phyloP scores from a whole-genome alignment of 2,888 invertebrate species.

The Pardosa pseudoannulata region DNA sequence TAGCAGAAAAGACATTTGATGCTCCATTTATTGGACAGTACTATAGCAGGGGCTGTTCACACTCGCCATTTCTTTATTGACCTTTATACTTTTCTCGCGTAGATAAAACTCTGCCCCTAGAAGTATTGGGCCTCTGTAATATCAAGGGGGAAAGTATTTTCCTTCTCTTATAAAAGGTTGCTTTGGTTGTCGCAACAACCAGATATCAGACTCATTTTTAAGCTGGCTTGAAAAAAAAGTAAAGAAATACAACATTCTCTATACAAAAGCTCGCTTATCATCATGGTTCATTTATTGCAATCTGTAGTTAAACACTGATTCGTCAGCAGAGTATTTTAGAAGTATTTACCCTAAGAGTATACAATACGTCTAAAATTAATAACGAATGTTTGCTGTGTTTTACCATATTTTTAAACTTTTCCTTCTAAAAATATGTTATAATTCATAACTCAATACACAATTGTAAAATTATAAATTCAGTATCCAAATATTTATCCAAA shows the following conservation, averaged over 20 bases:
- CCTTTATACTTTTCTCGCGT: slow-evolving; percentile 62
- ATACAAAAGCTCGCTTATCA: slow-evolving; percentile 29
- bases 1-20: slow-evolving; percentile 70
- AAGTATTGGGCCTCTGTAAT: slow-evolving; percentile 54
- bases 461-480: too few species aligned
- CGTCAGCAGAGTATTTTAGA: too few species aligned
- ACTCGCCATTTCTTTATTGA: slow-evolving; percentile 40
- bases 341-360: too few species aligned
- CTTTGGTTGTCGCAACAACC: slow-evolving; percentile 40
- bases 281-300: too few species aligned
- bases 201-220: slow-evolving; percentile 50
- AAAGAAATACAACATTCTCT: slow-evolving; percentile 42
- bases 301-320: too few species aligned
- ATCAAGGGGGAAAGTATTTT: slow-evolving; percentile 63
- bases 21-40: slow-evolving; percentile 61
- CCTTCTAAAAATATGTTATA: too few species aligned
- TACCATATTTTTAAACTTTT: too few species aligned
- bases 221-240: slow-evolving; percentile 30
- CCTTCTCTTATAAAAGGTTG: slow-evolving; percentile 46
- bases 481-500: too few species aligned
- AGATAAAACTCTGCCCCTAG: slow-evolving; percentile 54
- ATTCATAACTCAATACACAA: too few species aligned
- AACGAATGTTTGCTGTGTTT: too few species aligned
- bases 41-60: slow-evolving; percentile 3
- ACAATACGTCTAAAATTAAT: too few species aligned